Evolutionary conservation across 2,888 invertebrate species (phyloP).

Genomic region (Flexamia atlantica): DNA sequence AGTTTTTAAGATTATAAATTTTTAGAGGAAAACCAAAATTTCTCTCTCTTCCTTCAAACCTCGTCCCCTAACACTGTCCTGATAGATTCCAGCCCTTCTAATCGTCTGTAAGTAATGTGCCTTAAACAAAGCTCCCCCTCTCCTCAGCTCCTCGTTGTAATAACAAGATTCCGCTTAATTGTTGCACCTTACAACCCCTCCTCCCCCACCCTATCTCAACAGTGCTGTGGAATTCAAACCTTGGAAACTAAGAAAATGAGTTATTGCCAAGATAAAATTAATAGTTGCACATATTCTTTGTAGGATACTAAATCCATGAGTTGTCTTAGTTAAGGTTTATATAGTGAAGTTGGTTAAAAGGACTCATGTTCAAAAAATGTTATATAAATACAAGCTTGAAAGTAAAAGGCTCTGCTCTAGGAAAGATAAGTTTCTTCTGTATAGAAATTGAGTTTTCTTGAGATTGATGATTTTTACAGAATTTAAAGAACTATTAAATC

Average conservation of each 20-base stretch:
- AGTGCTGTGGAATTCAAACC: not conserved
- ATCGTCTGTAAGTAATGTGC: conserved; percentile 37
- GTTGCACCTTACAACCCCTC: conserved; percentile 6
- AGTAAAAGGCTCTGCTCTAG: too few relatives aligned
- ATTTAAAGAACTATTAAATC: too few relatives aligned
- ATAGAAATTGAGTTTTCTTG: too few relatives aligned
- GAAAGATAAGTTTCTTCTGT: too few relatives aligned
- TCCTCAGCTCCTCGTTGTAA: not conserved
- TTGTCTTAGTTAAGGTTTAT: too few relatives aligned
- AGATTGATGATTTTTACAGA: too few relatives aligned
- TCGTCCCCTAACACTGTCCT: not conserved
- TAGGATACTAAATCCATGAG: too few relatives aligned
- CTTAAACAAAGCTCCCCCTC: conserved; percentile 29
- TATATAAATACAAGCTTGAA: too few relatives aligned
- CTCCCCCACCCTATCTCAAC: not conserved
- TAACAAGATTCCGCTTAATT: conserved; percentile 33
- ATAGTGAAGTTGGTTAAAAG: too few relatives aligned
- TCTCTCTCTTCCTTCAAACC: not conserved
- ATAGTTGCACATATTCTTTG: too few relatives aligned
- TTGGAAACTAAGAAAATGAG: not conserved
- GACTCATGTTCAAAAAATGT: too few relatives aligned
- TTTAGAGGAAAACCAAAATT: not conserved
- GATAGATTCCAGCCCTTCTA: conserved; percentile 38
- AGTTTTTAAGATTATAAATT: too few relatives aligned
- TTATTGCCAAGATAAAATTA: not conserved